Evolutionary conservation across 23 tunicate genomes (phyloP), one percentile per base, ranked within the genome.

Genomic region (Halocynthia aurantium): DNA sequence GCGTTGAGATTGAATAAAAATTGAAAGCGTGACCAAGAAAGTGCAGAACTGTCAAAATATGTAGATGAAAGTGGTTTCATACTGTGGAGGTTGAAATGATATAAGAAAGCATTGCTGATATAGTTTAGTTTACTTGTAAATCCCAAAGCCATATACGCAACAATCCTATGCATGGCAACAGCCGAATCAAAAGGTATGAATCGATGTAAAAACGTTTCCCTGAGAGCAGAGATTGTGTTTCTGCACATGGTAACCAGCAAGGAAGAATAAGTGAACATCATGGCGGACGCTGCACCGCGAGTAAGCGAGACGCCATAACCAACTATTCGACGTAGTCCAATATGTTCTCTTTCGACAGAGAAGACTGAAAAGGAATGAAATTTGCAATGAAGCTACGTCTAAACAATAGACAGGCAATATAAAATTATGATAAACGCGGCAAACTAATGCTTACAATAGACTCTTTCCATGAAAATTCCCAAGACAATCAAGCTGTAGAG

Each of bases 131-230:
- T 20, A 90, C 97, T 84, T 9, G 97, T 91, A 19, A 85, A 91
- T 52, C 77, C 54, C 49, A 85, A 53, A 5, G 97, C 97, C 73
- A 81, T 72, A 90, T 91, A 91, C 10, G 97, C 97, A 6, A 91
- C 60, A 13, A 82, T 56, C 77, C 75, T 74, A 50, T 91, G 97
- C 87, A 91, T 82, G 51, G 83, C 18, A 7, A 91, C 84, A 11
- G 97, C 97, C 57, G 91, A 77, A 70, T 91, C 97, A 61, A 91
- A 91, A 2, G 97, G 97, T 13, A 91, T 85, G 71, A 76, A 91
- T 11, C 84, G 90, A 73, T 85, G 87, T 9, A 91, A 84, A 55
- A 91, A 91, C 12, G 97, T 91, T 70, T 91, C 97, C 55, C 97
- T 71, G 21, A 91, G 77, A 51, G 81, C 51, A 7, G 97, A 85